Evolutionary conservation across 2,888 invertebrate genomes (phyloP), one percentile per base, ranked within the genome.

Genomic region (Eugnorisma glareosa): DNA sequence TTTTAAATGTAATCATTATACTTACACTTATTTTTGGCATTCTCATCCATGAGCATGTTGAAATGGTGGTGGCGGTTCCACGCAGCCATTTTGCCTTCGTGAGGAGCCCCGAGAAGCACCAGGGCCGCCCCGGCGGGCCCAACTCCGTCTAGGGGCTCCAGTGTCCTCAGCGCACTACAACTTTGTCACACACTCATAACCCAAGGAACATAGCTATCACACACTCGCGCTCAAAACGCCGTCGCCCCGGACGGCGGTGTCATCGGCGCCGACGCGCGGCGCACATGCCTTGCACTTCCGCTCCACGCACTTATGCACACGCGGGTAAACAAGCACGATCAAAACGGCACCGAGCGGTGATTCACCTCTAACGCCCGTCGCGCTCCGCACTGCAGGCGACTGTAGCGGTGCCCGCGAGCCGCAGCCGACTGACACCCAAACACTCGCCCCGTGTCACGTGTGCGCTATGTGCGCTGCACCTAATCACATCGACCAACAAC

Each of bases 1-100:
- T 57, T 54, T 57, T 54, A 8, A 45, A 43, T 64, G 24, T 59
- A 40, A 31, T 63, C 31, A 68, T 48, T 54, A 73, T 89, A 97
- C 97, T 97, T 94, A 97, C 98, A 96, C 97, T 98, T 98, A 91
- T 97, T 97, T 96, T 97, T 97, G 93, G 97, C 97, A 96, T 97
- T 97, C 94, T 97, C 97, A 89, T 98, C 98, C 97, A 98, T 97
- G 93, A 97, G 97, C 97, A 98, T 97, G 94, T 94, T 96, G 95
- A 97, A 97, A 95, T 98, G 98, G 95, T 98, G 97, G 97, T 98
- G 98, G 96, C 98, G 97, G 94, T 98, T 98, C 98, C 98, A 98
- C 97, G 97, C 97, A 93, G 97, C 97, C 97, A 97, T 97, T 96
- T 97, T 97, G 97, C 97, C 97, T 96, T 96, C 96, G 96, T 96